Evolutionary conservation across 1,140 invertebrate species (phyloP).

Genomic region (Dendroctonus valens): DNA sequence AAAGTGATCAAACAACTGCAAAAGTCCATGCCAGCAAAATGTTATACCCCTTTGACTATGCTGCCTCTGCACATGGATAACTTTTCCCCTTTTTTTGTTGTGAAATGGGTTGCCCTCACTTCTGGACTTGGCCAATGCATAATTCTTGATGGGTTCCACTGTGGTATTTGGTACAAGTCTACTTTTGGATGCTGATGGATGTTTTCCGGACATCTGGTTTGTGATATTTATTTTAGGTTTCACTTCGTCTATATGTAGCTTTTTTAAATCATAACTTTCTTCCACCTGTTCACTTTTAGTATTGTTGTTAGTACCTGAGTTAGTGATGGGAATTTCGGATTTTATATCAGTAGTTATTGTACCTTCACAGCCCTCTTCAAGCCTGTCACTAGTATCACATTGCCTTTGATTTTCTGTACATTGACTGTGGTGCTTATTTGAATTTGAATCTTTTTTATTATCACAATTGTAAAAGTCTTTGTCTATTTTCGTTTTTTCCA

Average conservation of each 20-base stretch:
- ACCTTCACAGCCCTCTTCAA: not conserved
- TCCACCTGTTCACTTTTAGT: no score
- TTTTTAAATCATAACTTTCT: no score
- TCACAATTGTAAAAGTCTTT: slow-evolving; percentile 38
- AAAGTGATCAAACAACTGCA: slow-evolving; percentile 24
- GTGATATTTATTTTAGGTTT: no score
- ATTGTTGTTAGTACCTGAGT: no score
- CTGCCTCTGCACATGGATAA: slow-evolving; percentile 43
- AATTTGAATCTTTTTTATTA: slow-evolving; percentile 27
- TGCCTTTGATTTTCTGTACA: slow-evolving; percentile 13
- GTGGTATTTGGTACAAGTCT: no score
- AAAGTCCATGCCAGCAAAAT: slow-evolving; percentile 36
- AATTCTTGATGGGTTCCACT: slow-evolving; percentile 29
- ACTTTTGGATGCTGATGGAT: no score
- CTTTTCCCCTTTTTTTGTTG: slow-evolving; percentile 46
- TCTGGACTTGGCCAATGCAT: slow-evolving; percentile 46
- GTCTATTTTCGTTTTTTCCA: slow-evolving; percentile 46
- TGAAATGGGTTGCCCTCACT: slow-evolving; percentile 49
- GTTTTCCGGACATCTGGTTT: no score
- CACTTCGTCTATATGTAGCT: no score
- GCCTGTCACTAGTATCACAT: slow-evolving; percentile 17
- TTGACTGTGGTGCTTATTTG: slow-evolving; percentile 8
- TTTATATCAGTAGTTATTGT: not conserved
- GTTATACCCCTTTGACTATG: slow-evolving; percentile 32
- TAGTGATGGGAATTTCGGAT: slow-evolving; percentile 11